These are phyloP conservation scores for Pelodytes ibericus DNA, from an alignment of 2,797 vertebrate genomes.

Conservation along the genomic window DNA sequence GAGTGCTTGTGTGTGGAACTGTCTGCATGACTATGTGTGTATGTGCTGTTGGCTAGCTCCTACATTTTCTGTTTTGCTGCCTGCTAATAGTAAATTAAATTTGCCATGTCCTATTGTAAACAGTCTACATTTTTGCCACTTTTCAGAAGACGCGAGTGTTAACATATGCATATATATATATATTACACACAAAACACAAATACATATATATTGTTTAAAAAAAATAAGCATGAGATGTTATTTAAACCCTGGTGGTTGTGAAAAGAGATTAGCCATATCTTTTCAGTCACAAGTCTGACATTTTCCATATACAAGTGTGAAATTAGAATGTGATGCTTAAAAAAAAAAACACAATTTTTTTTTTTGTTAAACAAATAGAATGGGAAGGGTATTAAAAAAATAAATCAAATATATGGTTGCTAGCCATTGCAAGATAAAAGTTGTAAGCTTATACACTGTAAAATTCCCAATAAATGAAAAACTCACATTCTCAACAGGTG, in stretches of 20 bases:
- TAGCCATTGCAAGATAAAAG: neutral
- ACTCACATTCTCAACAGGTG: conserved; percentile 49
- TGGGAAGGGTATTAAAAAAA: neutral
- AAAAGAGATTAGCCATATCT: neutral
- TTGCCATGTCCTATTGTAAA: too few relatives aligned
- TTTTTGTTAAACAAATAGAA: neutral
- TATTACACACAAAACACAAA: too few relatives aligned
- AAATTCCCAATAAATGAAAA: conserved; percentile 37
- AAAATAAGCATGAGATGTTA: neutral
- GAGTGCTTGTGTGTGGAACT: too few relatives aligned
- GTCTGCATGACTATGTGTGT: too few relatives aligned
- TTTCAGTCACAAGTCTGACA: neutral
- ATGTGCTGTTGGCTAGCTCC: too few relatives aligned
- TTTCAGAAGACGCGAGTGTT: too few relatives aligned
- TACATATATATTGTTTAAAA: too few relatives aligned
- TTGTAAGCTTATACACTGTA: conserved; percentile 30
- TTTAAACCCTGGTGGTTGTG: neutral
- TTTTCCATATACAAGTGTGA: neutral
- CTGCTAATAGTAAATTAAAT: too few relatives aligned
- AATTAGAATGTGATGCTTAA: neutral
- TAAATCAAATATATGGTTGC: neutral
- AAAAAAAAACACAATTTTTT: neutral
- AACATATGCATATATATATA: too few relatives aligned
- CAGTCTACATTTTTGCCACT: too few relatives aligned
- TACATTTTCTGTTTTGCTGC: too few relatives aligned